Percentiles rank a stretch among this genome's conserved stretches.
These are phyloP conservation scores for Argyra leucocephala DNA, from an alignment of 2,888 invertebrate genomes.

Conservation along the genomic window DNA sequence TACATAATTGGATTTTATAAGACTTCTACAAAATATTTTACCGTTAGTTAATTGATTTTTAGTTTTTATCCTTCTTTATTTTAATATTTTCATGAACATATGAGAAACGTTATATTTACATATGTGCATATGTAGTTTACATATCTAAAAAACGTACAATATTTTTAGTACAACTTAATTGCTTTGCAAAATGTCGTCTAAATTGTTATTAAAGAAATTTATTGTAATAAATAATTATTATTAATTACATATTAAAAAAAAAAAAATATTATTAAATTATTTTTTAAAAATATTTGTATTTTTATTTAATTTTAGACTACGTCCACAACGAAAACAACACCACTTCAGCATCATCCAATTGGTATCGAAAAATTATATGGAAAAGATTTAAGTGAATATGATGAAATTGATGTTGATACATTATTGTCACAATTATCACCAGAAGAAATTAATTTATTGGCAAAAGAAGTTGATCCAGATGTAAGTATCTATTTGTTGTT, in stretches of 20 bases:
- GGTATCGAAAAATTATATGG: constrained; percentile 68
- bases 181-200: not conserved
- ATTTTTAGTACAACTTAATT: no score
- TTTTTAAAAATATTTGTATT: constrained; percentile 13
- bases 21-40: not conserved
- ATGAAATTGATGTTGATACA: constrained; percentile 93
- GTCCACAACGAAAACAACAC: constrained; percentile 80
- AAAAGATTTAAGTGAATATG: constrained; percentile 80
- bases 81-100: no score
- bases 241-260: not conserved
- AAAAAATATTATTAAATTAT: constrained; percentile 7
- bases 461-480: constrained; percentile 99
- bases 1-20: not conserved
- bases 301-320: constrained; percentile 59
- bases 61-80: no score
- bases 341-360: constrained; percentile 32
- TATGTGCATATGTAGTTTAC: no score
- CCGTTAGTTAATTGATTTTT: no score
- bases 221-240: not conserved
- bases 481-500: constrained; percentile 64
- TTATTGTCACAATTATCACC: constrained; percentile 83
- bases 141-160: no score
- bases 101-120: no score
- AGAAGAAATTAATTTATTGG: constrained; percentile 92
- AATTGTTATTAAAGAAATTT: not conserved